Percentiles rank a stretch among this genome's conserved stretches.
Conservation (phyloP, 92 coral and sea anemone genomes). For the Porites evermanni region DNA sequence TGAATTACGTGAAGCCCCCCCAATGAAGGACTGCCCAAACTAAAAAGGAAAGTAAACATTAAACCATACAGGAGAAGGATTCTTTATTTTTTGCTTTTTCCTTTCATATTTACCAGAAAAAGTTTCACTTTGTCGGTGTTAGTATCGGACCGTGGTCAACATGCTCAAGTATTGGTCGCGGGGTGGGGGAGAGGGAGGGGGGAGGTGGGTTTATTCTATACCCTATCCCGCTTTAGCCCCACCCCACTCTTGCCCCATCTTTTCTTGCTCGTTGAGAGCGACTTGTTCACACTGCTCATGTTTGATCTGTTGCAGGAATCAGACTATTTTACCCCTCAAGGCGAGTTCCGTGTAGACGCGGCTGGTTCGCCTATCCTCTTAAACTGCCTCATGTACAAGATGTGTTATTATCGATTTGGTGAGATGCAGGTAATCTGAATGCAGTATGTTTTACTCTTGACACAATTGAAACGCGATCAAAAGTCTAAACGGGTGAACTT, state of each 20-base stretch:
- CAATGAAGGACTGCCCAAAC: too few species aligned
- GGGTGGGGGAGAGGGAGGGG: not conserved
- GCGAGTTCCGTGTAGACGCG: constrained; percentile 99
- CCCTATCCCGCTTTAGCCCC: not conserved
- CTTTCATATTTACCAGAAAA: too few species aligned
- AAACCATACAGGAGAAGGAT: too few species aligned
- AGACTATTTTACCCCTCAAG: constrained; percentile 98
- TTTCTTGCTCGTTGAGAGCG: not conserved
- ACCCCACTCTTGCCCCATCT: not conserved
- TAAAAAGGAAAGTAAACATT: too few species aligned
- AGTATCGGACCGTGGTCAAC: too few species aligned
- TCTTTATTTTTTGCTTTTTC: too few species aligned
- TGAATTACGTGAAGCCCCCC: too few species aligned
- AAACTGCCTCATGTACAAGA: constrained; percentile 98
- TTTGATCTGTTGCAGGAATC: constrained; percentile 74
- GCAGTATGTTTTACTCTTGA: not conserved
- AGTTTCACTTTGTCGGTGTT: too few species aligned
- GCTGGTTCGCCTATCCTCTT: constrained; percentile 96
- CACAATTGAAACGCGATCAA: too few species aligned
- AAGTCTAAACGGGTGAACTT: not conserved
- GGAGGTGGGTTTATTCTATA: not conserved
- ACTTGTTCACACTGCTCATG: not conserved
- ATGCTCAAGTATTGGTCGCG: not conserved
- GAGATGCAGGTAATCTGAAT: constrained; percentile 86
- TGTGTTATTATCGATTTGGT: constrained; percentile 99